Evolutionary conservation across 1,140 invertebrate species (phyloP).

Genomic region (Phortica variegata): DNA sequence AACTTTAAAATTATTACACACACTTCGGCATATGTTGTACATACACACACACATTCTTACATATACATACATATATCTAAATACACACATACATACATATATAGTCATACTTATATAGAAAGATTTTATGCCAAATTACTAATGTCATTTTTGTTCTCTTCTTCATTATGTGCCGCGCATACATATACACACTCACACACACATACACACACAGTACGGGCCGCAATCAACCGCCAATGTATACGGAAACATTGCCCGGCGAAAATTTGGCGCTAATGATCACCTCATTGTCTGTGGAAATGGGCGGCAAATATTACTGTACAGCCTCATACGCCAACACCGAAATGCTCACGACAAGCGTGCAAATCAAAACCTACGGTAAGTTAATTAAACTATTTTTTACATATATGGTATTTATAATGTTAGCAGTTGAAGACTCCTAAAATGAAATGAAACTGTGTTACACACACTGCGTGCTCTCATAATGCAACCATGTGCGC

Average conservation of each 20-base stretch:
- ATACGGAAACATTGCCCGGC: slow-evolving; percentile 65
- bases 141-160: too few relatives aligned
- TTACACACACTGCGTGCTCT: too few relatives aligned
- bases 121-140: slow-evolving; percentile 6
- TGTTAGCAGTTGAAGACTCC: too few relatives aligned
- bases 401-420: too few relatives aligned
- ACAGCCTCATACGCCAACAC: slow-evolving; percentile 73
- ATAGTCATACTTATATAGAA: slow-evolving; percentile 27
- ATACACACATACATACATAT: slow-evolving; percentile 9
- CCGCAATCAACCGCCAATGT: slow-evolving; percentile 63
- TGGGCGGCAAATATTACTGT: slow-evolving; percentile 82
- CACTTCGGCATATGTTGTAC: background rate
- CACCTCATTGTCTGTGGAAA: slow-evolving; percentile 69
- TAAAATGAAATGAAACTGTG: too few relatives aligned
- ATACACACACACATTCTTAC: too few relatives aligned
- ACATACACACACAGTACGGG: slow-evolving; percentile 26
- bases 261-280: slow-evolving; percentile 73
- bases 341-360: slow-evolving; percentile 64
- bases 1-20: slow-evolving; percentile 31
- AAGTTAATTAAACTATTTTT: too few relatives aligned
- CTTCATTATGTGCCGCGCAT: too few relatives aligned
- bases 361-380: slow-evolving; percentile 75
- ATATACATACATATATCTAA: too few relatives aligned
- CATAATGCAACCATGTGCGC: too few relatives aligned
- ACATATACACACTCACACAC: background rate